Conservation (phyloP, 2,113 vertebrate genomes). For the Stercorarius parasiticus region DNA sequence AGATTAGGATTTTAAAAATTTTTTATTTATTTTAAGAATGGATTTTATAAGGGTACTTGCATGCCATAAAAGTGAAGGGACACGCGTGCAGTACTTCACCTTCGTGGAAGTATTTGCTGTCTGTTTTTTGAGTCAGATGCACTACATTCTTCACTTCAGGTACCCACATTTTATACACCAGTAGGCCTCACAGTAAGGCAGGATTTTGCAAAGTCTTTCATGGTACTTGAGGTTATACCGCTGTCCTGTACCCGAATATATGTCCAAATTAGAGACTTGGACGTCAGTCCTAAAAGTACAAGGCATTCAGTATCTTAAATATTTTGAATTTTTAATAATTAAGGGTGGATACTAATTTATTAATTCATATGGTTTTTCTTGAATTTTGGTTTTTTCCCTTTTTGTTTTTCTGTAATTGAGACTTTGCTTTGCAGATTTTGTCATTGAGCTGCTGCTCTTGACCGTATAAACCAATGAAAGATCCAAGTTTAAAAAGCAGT, state of each 20-base stretch:
- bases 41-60: background rate
- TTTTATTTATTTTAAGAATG: background rate
- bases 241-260: background rate
- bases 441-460: background rate
- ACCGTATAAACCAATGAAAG: background rate
- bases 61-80: background rate
- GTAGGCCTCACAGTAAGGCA: background rate
- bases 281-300: background rate
- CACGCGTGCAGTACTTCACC: background rate
- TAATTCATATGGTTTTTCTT: background rate
- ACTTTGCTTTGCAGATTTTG: background rate
- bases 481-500: conserved; percentile 41
- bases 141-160: background rate
- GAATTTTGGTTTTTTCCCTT: background rate
- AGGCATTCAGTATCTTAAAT: background rate
- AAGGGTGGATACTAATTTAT: background rate
- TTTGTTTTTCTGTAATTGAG: background rate
- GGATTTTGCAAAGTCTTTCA: background rate
- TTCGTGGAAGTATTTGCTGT: conserved; percentile 48
- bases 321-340: background rate
- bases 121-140: background rate
- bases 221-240: background rate
- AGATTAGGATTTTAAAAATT: background rate
- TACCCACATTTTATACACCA: background rate
- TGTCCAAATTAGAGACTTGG: background rate